These are phyloP conservation scores for Percopsis transmontana DNA, from an alignment of 2,113 vertebrate genomes.

Conservation along the genomic window DNA sequence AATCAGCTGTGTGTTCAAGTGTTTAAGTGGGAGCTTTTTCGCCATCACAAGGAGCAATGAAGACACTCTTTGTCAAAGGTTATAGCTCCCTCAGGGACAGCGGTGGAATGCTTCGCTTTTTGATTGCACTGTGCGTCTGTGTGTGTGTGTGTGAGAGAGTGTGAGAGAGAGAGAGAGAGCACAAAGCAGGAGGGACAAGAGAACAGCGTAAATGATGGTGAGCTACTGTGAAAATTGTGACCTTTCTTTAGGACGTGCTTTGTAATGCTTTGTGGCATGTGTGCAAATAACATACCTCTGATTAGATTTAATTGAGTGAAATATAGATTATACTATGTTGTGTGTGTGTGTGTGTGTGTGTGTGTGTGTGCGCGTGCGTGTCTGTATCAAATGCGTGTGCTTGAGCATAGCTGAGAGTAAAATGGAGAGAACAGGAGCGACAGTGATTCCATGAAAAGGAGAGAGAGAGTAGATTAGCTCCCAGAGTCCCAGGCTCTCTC, in stretches of 20 bases:
- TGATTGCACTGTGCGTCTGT: too few relatives aligned
- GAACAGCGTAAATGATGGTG: too few relatives aligned
- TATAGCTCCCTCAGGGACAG: conserved; percentile 20
- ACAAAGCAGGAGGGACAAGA: background rate
- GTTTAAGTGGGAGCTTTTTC: conserved; percentile 38
- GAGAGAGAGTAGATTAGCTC: conserved; percentile 63
- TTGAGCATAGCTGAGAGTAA: conserved; percentile 22
- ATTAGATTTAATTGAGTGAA: too few relatives aligned
- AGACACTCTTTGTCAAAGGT: conserved; percentile 39
- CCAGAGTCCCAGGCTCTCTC: conserved; percentile 36
- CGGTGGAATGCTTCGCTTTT: background rate
- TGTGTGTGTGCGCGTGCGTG: conserved; percentile 3
- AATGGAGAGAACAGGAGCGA: conserved; percentile 43
- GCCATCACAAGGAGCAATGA: conserved; percentile 24
- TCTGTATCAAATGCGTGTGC: background rate
- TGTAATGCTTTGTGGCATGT: too few relatives aligned
- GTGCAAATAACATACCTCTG: too few relatives aligned
- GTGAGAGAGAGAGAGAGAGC: background rate
- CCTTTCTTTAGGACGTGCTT: too few relatives aligned
- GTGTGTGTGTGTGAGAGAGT: background rate
- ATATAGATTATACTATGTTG: background rate
- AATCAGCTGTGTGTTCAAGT: conserved; percentile 40
- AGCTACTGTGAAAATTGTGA: too few relatives aligned
- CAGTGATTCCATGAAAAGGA: conserved; percentile 61
- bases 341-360: background rate